Conservation (phyloP, 2,113 vertebrate species). For the Tursiops truncatus region DNA sequence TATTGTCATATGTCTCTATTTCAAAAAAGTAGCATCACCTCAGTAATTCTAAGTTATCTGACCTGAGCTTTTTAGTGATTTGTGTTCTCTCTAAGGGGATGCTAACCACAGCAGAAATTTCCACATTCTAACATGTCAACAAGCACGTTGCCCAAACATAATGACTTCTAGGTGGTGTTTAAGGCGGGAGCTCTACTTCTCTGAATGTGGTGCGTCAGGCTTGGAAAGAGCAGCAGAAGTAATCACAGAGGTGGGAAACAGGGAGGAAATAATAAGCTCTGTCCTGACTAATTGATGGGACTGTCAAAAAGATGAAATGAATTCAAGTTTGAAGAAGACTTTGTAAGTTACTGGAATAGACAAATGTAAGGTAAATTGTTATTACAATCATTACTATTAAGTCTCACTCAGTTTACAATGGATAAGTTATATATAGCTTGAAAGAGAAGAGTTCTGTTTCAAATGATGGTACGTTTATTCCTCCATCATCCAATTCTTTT, state of each 20-base stretch:
- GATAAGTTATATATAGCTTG: constrained; percentile 14
- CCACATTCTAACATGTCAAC: background rate
- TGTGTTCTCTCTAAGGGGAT: background rate
- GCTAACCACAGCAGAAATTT: background rate
- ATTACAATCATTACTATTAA: constrained; percentile 38
- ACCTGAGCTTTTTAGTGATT: background rate
- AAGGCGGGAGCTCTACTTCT: background rate
- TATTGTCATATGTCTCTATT: background rate
- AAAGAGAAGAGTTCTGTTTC: constrained; percentile 36
- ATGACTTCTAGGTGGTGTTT: background rate
- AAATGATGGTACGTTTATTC: constrained; percentile 11
- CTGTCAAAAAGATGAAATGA: constrained; percentile 18
- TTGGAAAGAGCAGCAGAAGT: constrained; percentile 1
- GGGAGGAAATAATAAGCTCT: constrained; percentile 13
- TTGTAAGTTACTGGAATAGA: constrained; percentile 23
- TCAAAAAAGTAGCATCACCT: background rate
- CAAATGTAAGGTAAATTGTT: background rate
- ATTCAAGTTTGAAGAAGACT: constrained; percentile 4
- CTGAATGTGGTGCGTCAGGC: background rate
- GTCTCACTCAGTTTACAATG: constrained; percentile 2
- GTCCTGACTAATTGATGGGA: background rate
- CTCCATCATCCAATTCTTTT: constrained; percentile 35
- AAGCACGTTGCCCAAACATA: background rate
- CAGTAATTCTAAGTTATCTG: constrained; percentile 16
- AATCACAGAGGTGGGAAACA: background rate